Evolutionary conservation across 1,140 invertebrate species (phyloP).

Genomic region (Drosophila ohnishii): DNA sequence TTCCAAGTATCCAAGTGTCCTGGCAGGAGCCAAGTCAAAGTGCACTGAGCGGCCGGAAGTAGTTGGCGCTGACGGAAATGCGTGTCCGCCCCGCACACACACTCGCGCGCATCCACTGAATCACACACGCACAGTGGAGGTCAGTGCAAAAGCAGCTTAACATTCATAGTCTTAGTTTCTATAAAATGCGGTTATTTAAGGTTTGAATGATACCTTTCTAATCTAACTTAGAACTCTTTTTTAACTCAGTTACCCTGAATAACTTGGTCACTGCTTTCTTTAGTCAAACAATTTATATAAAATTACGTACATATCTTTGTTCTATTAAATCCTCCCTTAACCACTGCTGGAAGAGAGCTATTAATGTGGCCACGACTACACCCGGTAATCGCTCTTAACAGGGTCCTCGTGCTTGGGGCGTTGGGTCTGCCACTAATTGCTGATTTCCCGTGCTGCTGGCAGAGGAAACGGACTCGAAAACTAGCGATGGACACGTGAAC

Average conservation of each 20-base stretch:
- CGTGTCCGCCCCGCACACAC: constrained; percentile 41
- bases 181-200: too few relatives aligned
- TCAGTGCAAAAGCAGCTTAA: background rate
- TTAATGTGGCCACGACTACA: background rate
- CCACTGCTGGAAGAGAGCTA: background rate
- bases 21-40: constrained; percentile 63
- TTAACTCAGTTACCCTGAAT: background rate
- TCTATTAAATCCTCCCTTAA: background rate
- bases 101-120: background rate
- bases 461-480: constrained; percentile 38
- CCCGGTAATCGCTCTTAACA: constrained; percentile 7
- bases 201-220: background rate
- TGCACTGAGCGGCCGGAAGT: constrained; percentile 73
- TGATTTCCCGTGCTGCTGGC: constrained; percentile 66
- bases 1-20: constrained; percentile 16
- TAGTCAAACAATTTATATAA: background rate
- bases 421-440: constrained; percentile 72
- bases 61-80: constrained; percentile 75
- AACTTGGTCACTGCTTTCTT: too few relatives aligned
- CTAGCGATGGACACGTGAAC: constrained; percentile 48
- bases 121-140: constrained; percentile 11
- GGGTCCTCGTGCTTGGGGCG: constrained; percentile 40
- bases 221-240: background rate
- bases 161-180: background rate
- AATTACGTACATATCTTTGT: background rate